These are phyloP conservation scores for Tachina grossa DNA, from an alignment of 2,888 invertebrate species.

Conservation along the genomic window DNA sequence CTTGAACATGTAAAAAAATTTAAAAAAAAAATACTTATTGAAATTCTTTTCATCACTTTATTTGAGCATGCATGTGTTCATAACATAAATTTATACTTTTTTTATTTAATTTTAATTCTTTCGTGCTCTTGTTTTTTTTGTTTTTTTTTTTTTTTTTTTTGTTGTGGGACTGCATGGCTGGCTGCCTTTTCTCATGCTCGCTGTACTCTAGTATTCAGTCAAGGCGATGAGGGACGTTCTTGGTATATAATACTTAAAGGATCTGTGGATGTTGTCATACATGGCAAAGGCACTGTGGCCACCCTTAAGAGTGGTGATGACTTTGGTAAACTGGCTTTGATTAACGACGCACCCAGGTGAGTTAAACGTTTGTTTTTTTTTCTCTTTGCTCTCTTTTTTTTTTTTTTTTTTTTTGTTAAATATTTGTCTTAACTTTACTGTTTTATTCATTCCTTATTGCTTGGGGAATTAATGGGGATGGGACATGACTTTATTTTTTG, in stretches of 20 bases:
- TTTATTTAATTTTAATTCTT: constrained; percentile 12
- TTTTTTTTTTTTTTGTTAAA: not conserved
- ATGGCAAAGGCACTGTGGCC: constrained; percentile 92
- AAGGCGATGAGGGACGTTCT: constrained; percentile 92
- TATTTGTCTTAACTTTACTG: constrained; percentile 5
- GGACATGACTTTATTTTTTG: constrained; percentile 10
- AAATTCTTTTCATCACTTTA: constrained; percentile 55
- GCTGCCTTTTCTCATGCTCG: not conserved
- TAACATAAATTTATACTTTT: not conserved
- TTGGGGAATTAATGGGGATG: constrained; percentile 12
- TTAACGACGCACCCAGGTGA: constrained; percentile 92
- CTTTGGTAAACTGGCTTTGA: constrained; percentile 92
- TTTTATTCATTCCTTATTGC: constrained; percentile 15
- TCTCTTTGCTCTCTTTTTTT: not conserved
- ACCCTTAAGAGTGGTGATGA: constrained; percentile 93
- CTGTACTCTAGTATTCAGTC: constrained; percentile 87
- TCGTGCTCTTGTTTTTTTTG: constrained; percentile 3
- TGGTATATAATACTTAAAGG: constrained; percentile 94
- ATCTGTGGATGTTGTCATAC: constrained; percentile 92
- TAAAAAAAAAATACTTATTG: constrained; percentile 35
- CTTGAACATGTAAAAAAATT: constrained; percentile 17
- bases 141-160: constrained; percentile 23
- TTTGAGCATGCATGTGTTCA: constrained; percentile 2
- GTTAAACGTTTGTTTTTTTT: constrained; percentile 59
- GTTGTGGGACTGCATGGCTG: not conserved